These are phyloP conservation scores for Thymelicus acteon DNA, from an alignment of 2,888 invertebrate species.

Conservation along the genomic window DNA sequence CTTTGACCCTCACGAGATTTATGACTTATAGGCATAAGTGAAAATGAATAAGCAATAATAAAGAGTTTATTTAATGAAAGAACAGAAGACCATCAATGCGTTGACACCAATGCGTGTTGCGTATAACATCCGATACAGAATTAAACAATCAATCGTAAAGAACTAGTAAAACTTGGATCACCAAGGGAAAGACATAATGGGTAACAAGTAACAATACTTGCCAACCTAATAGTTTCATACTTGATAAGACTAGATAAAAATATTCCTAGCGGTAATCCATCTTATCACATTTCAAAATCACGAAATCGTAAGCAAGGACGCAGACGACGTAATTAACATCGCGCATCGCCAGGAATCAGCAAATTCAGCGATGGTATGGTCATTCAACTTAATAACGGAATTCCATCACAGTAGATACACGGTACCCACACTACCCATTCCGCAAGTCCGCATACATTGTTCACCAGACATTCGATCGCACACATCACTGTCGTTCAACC, in stretches of 20 bases:
- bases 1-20: conserved; percentile 3
- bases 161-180: no score
- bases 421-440: conserved; percentile 21
- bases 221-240: no score
- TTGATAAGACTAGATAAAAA: no score
- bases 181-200: no score
- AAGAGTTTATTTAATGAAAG: no score
- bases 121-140: no score
- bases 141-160: no score
- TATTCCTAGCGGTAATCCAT: not conserved
- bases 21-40: not conserved
- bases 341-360: conserved; percentile 7
- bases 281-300: not conserved
- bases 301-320: conserved; percentile 20
- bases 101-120: no score
- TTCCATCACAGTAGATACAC: conserved; percentile 34
- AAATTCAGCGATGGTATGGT: conserved; percentile 43
- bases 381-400: conserved; percentile 49
- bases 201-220: no score
- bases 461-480: conserved; percentile 41
- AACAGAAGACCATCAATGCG: no score
- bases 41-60: not conserved
- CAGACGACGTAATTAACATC: conserved; percentile 11
- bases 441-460: conserved; percentile 42
- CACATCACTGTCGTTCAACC: conserved; percentile 38